These are phyloP conservation scores for Dolomedes plantarius DNA, from an alignment of 2,888 invertebrate species.

Conservation along the genomic window DNA sequence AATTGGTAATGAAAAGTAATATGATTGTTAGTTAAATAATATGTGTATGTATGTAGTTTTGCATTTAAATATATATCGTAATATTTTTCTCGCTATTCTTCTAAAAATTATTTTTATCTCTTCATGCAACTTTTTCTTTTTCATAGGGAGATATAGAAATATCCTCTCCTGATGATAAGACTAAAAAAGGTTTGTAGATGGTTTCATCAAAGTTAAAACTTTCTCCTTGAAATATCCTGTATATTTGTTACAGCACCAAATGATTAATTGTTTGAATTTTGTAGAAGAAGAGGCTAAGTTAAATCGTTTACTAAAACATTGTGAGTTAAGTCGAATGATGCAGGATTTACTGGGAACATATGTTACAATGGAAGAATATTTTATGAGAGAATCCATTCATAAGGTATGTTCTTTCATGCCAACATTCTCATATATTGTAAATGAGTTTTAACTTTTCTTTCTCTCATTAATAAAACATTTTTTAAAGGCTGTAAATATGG, in stretches of 20 bases:
- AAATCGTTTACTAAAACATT: constrained; percentile 83
- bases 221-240: no score
- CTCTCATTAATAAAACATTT: not conserved
- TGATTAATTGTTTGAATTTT: constrained; percentile 36
- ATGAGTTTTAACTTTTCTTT: not conserved
- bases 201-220: no score
- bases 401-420: constrained; percentile 81
- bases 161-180: constrained; percentile 49
- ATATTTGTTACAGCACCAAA: no score
- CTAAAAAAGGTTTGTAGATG: constrained; percentile 44
- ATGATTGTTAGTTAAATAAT: no score
- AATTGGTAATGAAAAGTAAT: no score
- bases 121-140: no score
- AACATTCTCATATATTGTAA: no score
- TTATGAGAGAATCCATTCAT: constrained; percentile 93
- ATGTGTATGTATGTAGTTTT: no score
- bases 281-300: constrained; percentile 75
- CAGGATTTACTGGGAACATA: constrained; percentile 87
- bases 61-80: no score
- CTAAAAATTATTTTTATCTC: no score
- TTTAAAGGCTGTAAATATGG: constrained; percentile 77
- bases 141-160: constrained; percentile 71
- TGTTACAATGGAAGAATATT: constrained; percentile 93
- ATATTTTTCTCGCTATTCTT: no score
- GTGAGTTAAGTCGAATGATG: constrained; percentile 78